Evolutionary conservation across 1,140 invertebrate species (phyloP).

Genomic region (Aphelenchoides fujianensis): DNA sequence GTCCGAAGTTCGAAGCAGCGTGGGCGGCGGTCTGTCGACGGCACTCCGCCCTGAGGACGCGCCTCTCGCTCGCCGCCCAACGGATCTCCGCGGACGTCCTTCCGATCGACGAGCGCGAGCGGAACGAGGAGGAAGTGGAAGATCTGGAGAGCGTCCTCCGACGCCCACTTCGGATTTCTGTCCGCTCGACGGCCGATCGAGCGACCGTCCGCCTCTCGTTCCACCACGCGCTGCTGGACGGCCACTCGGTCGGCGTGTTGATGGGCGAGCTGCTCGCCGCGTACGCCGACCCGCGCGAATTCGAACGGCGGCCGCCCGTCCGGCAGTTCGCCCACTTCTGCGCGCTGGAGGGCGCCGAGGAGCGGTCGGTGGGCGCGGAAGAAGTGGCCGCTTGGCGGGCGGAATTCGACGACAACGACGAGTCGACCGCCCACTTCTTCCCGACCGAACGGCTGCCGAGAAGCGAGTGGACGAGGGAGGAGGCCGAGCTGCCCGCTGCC

Average conservation of each 20-base stretch:
- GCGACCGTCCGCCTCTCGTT: neutral
- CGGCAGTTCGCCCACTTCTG: neutral
- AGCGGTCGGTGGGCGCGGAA: neutral
- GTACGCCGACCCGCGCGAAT: neutral
- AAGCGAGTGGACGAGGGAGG: conserved; percentile 7
- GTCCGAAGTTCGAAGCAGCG: no score
- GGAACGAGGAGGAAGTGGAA: no score
- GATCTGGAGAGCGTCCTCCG: no score
- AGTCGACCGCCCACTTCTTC: neutral
- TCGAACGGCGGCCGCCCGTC: neutral
- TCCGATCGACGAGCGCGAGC: no score
- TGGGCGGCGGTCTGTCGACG: no score
- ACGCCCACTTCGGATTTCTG: no score
- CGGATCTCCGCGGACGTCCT: no score
- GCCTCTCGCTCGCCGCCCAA: no score
- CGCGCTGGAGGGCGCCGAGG: neutral
- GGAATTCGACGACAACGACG: neutral
- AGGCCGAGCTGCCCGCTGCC: neutral
- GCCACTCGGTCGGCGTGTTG: neutral
- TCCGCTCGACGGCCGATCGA: no score
- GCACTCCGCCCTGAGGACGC: no score
- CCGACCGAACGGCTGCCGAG: no score
- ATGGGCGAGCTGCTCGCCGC: neutral
- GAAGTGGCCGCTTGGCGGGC: neutral
- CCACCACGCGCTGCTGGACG: conserved; percentile 4